phyloP scores from a whole-genome alignment of 2,888 invertebrate species.

The Zootermopsis nevadensis region DNA sequence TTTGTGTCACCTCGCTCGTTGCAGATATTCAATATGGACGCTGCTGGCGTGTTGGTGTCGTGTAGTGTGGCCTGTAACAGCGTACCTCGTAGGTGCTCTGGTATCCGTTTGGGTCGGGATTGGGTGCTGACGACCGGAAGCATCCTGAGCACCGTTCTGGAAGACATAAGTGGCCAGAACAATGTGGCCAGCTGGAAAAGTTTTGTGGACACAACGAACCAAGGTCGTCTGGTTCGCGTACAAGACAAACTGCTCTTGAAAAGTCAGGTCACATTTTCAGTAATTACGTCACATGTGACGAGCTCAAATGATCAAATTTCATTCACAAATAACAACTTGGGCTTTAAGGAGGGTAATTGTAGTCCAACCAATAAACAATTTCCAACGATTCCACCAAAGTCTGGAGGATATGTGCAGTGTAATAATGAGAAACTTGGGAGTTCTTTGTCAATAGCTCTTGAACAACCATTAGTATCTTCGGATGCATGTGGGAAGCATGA shows the following conservation, averaged over 20 bases:
- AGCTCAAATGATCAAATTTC: not conserved
- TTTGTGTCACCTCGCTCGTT: not conserved
- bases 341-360: not conserved
- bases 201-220: not conserved
- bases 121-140: constrained; percentile 19
- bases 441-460: not conserved
- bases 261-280: not conserved
- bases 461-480: not conserved
- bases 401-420: not conserved
- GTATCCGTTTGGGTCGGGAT: not conserved
- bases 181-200: not conserved
- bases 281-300: not conserved
- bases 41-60: constrained; percentile 10
- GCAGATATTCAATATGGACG: not conserved
- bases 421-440: not conserved
- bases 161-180: not conserved
- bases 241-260: not conserved
- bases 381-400: not conserved
- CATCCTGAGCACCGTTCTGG: not conserved
- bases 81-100: not conserved
- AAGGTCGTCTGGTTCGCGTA: not conserved
- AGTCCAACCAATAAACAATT: not conserved
- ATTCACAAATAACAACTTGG: not conserved
- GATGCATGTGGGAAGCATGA: not conserved
- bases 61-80: not conserved